Base-by-base conservation (phyloP, 2,888 invertebrate genomes). In the Sesia apiformis region DNA sequence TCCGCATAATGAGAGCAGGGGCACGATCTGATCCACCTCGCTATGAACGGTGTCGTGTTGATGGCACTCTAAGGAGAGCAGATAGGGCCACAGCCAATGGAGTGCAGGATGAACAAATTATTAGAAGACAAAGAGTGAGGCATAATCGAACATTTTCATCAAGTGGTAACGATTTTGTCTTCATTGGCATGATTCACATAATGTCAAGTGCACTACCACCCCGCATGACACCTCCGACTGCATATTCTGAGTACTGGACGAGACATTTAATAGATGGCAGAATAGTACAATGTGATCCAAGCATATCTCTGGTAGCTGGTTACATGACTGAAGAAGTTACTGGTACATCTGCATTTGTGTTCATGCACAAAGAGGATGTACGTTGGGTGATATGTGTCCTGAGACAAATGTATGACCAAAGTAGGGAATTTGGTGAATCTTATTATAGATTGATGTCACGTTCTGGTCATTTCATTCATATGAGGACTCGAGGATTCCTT, bases 351-450 rank as follows among this genome's bases (percentile, higher is more conserved):
- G 97, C 97, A 5, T 98, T 97, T 80, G 92, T 93, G 55, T 97
- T 95, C 75, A 97, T 98, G 94, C 96, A 96, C 81, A 92, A 93
- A 73, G 96, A 97, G 64, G 97, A 97, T 86, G 95, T 95, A 3
- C 93, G 95, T 67, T 96, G 96, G 95, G 95, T 96, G 0, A 94
- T 96, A 74, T 94, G 96, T 70, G 96, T 96, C 0, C 90, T 97
- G 56, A 90, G 95, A 63, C 95, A 96, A 84, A 97, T 97, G 96
- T 96, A 96, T 79, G 95, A 95, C 74, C 93, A 93, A 69, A 94
- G 94, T 57, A 94, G 94, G 73, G 94, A 95, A 63, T 94, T 92
- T 78, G 97, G 97, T 5, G 93, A 93, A 65, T 96, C 96, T n/a
- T 96, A 95, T 65, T 97, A 97, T 73, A 91, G 97, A 51, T 85